Evolutionary conservation across 2,888 invertebrate species (phyloP), one percentile per base, ranked within the genome.

Genomic region (Leucophenga montana): DNA sequence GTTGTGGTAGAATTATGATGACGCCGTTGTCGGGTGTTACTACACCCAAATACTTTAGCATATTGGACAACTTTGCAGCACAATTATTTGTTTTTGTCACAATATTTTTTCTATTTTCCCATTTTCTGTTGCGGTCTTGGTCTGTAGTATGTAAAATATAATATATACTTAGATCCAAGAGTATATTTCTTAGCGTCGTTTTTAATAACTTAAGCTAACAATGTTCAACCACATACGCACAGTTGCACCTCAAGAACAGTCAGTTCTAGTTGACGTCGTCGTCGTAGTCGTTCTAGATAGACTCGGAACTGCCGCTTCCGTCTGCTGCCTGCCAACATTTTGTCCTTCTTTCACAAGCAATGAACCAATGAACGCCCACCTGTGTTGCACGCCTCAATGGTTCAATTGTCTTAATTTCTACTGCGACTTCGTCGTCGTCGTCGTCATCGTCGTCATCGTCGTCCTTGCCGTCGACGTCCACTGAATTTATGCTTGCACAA

Each of bases 351-450:
- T 9, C 3, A 44, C 22, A 68, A 9, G 46, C 56, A 20, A 4
- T 44, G 44, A 53, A 9, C 6, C 39, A 64, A 71, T 73, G 27
- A 70, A 67, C 72, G 56, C 69, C 39, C 72, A 74, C 74, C 72
- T 70, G 72, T 68, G 70, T 78, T 71, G 80, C 85, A 81, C 79
- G 81, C 84, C 85, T 85, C 84, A 85, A 84, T 79, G 85, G 84
- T 81, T 81, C 81, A 85, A 81, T 81, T 81, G 81, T 85, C 84
- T 81, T 81, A 81, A 81, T 81, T 85, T 81, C 85, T 85, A 4
- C 85, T 85, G 14, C 50, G 16, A 11, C 50, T 6, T 18, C 50
- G 50, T 2, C 50, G 31, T 57, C 22, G 56, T 57, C 27, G 11
- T 20, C 18, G 44, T 16, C 44, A 20, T 16, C 18, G 59, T 31